A percentile compares a stretch with the other conserved stretches of the same genome.
These are phyloP conservation scores for Emydocephalus ijimae DNA, from an alignment of 2,113 vertebrate genomes.

Conservation along the genomic window DNA sequence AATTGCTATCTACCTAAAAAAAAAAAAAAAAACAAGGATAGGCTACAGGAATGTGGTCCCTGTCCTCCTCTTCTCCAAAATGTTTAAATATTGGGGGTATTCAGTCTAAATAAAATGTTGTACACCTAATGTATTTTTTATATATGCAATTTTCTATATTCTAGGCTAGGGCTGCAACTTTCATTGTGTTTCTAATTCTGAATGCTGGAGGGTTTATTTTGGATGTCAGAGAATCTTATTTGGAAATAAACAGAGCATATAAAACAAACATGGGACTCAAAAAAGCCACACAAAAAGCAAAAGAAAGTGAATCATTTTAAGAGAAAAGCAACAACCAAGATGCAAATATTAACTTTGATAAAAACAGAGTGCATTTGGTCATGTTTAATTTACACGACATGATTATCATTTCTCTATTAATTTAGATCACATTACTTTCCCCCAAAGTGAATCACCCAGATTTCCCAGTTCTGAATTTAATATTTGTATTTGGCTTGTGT, in stretches of 20 bases:
- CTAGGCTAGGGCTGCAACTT: neutral
- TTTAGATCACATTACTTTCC: slow-evolving; percentile 50
- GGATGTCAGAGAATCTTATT: neutral
- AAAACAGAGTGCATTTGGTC: slow-evolving; percentile 44
- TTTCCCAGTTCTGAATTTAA: slow-evolving; percentile 48
- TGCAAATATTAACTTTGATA: slow-evolving; percentile 53
- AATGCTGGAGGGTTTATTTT: neutral
- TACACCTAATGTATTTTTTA: neutral
- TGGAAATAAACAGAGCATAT: neutral
- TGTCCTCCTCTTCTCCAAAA: neutral
- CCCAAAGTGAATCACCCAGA: slow-evolving; percentile 38
- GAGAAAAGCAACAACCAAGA: slow-evolving; percentile 37
- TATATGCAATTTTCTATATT: neutral
- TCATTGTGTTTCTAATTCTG: neutral
- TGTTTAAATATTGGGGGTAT: neutral
- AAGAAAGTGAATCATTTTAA: neutral
- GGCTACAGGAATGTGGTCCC: neutral
- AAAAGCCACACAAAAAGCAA: neutral
- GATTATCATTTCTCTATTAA: slow-evolving; percentile 47
- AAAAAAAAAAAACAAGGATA: neutral
- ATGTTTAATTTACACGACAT: slow-evolving; percentile 51
- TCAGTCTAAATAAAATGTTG: neutral
- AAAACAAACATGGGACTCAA: neutral
- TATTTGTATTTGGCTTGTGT: slow-evolving; percentile 54
- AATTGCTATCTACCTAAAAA: neutral